Evolutionary conservation across 2,113 vertebrate species (phyloP), one percentile per base, ranked within the genome.

Genomic region (Sander vitreus): DNA sequence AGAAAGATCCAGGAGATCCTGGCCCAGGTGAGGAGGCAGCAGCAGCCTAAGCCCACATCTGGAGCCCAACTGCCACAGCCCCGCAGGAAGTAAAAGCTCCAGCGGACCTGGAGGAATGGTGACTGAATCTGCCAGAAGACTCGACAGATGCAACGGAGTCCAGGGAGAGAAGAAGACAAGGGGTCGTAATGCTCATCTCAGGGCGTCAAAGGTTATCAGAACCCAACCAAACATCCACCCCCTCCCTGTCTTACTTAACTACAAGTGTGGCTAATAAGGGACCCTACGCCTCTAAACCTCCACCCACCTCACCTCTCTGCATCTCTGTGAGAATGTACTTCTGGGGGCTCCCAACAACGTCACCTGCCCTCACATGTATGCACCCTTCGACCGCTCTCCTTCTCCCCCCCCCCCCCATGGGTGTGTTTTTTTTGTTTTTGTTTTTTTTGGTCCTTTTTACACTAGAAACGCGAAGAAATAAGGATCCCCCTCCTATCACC

Each of bases 1-100:
- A 96, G 98, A 73, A 99, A 99, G 96, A 99, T 99, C 95, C 98
- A 99, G 96, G 98, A 99, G 96, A 99, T 99, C 92, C 94, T 99
- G 92, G 96, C 96, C 93, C 98, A 99, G 96, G 98, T 99, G 95
- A 98, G 96, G 92, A 96, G 98, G 94, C 98, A 99, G 86, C 97
- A 98, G 93, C 97, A 99, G 89, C 94, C 95, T 16, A 96, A 96
- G 83, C 81, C 93, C 74, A 92, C 95, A 77, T 93, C 97, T 16
- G 91, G 89, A n/a, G 93, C 94, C 92, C 96, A 96, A 85, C 94
- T 96, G 93, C 96, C 91, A 27, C 30, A 96, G 90, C 95, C 96
- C 55, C 96, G 97, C 93, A 95, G 98, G 83, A 99, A 99, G 95
- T 99, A 94, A 96, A 43, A 94, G 48, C 9, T 62, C 80, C 75